Conservation (phyloP, 2,797 vertebrate genomes). For the Amblyraja radiata region DNA sequence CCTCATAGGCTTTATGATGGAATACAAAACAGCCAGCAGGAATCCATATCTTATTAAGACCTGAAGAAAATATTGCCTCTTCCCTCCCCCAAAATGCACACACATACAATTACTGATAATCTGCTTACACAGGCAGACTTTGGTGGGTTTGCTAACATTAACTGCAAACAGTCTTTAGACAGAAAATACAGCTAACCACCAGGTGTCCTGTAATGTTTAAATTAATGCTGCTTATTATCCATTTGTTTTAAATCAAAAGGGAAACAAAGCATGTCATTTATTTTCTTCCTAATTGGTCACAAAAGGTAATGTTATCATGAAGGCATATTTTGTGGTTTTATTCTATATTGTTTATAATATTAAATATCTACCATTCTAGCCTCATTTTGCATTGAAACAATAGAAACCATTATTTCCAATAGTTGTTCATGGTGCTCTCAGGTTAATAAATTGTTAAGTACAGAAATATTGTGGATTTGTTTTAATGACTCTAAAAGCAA, state of each 20-base stretch:
- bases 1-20: conserved; percentile 78
- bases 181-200: conserved; percentile 75
- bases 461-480: background rate
- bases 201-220: conserved; percentile 79
- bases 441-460: background rate
- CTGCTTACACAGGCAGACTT: conserved; percentile 79
- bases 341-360: background rate
- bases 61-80: conserved; percentile 77
- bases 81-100: conserved; percentile 78
- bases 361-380: background rate
- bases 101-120: conserved; percentile 91
- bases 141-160: conserved; percentile 80
- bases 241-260: conserved; percentile 38
- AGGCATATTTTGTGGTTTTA: conserved; percentile 13
- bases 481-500: background rate
- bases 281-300: background rate
- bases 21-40: conserved; percentile 83
- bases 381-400: background rate
- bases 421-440: background rate
- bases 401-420: background rate
- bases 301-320: background rate
- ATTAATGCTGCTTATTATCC: conserved; percentile 76
- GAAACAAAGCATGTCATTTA: conserved; percentile 8
- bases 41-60: conserved; percentile 82
- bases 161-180: conserved; percentile 81